These are phyloP conservation scores for Stenolophus ochropezus DNA, from an alignment of 2,888 invertebrate genomes.

Conservation along the genomic window DNA sequence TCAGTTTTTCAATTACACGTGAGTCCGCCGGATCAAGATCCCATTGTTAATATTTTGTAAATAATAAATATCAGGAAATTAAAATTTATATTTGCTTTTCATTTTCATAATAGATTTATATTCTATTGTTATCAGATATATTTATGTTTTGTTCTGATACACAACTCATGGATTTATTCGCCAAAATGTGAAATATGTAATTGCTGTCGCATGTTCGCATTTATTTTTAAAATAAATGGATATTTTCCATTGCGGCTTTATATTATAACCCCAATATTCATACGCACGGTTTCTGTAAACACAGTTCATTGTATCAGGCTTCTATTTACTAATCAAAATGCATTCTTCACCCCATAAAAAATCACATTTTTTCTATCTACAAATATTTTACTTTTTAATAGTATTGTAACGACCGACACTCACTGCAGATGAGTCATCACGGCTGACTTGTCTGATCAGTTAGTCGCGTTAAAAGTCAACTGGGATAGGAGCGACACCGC, in stretches of 20 bases:
- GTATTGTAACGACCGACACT: no score
- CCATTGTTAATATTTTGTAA: slow-evolving; percentile 30
- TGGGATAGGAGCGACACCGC: no score
- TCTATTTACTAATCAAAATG: no score
- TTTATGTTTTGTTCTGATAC: slow-evolving; percentile 4
- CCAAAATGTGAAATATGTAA: not conserved
- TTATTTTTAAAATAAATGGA: slow-evolving; percentile 29
- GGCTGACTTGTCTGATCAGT: no score
- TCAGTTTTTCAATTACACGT: slow-evolving; percentile 26
- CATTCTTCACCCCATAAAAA: no score
- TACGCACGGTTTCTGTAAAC: no score
- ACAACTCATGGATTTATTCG: not conserved
- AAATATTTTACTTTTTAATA: no score
- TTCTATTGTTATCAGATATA: slow-evolving; percentile 25
- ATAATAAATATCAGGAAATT: slow-evolving; percentile 43
- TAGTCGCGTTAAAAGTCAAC: no score
- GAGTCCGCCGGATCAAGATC: not conserved
- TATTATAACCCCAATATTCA: no score
- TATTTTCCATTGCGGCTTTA: not conserved
- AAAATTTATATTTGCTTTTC: slow-evolving; percentile 32
- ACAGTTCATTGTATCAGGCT: no score
- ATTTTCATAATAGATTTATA: slow-evolving; percentile 36
- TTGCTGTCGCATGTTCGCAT: slow-evolving; percentile 9
- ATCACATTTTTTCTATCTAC: no score
- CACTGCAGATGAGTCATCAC: no score